phyloP scores from a whole-genome alignment of 2,113 vertebrate species.

The Peromyscus leucopus region DNA sequence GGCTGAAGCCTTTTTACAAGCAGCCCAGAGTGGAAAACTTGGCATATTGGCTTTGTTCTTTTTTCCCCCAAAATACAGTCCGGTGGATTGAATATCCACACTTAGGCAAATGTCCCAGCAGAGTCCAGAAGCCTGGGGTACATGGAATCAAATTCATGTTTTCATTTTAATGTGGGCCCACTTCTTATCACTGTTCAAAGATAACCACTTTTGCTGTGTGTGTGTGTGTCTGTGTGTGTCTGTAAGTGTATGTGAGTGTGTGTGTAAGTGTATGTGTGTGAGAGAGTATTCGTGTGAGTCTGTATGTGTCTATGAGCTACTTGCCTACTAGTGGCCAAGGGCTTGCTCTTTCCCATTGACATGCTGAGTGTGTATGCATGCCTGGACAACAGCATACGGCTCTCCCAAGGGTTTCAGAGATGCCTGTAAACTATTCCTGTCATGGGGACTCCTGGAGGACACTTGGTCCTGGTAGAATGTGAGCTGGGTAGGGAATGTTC shows the following conservation, averaged over 20 bases:
- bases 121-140: neutral
- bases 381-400: neutral
- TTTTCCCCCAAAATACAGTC: conserved; percentile 78
- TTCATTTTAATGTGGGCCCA: neutral
- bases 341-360: neutral
- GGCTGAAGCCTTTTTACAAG: conserved; percentile 79
- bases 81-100: conserved; percentile 10
- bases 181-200: conserved; percentile 71
- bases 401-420: conserved; percentile 67
- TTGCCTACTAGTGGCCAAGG: neutral
- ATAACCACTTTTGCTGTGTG: neutral
- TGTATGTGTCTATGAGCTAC: neutral
- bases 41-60: conserved; percentile 49
- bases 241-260: neutral
- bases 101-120: neutral
- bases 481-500: conserved; percentile 67
- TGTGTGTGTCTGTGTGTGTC: neutral
- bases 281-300: neutral
- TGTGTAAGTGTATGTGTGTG: neutral
- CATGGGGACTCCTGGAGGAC: neutral
- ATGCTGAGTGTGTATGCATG: neutral
- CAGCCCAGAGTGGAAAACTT: conserved; percentile 84
- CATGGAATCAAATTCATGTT: neutral
- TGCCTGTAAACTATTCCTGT: conserved; percentile 63
- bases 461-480: neutral